Conservation (phyloP, 2,113 vertebrate genomes). For the Caranx ignobilis region DNA sequence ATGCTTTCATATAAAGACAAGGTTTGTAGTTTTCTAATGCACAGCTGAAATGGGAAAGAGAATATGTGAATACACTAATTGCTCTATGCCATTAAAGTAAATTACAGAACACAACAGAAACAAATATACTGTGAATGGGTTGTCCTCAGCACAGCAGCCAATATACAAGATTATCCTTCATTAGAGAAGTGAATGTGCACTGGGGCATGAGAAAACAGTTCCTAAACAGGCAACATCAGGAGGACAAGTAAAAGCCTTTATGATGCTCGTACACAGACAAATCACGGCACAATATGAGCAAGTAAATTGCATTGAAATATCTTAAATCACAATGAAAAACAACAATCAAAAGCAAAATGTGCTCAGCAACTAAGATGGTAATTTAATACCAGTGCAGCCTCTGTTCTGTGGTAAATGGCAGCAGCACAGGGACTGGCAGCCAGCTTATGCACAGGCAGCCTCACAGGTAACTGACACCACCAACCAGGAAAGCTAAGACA, state of each 20-base stretch:
- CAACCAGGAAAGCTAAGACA: background rate
- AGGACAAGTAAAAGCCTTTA: background rate
- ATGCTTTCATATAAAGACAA: background rate
- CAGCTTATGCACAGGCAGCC: background rate
- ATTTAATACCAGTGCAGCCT: background rate
- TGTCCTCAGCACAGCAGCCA: background rate
- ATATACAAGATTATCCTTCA: background rate
- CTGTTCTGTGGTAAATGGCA: background rate
- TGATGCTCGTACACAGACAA: background rate
- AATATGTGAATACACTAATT: background rate
- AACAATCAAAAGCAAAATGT: background rate
- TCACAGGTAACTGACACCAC: background rate
- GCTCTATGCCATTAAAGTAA: background rate
- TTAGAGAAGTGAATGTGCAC: background rate
- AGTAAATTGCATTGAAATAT: background rate
- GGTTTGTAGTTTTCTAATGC: background rate
- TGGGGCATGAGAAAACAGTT: background rate
- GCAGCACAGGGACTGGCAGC: background rate
- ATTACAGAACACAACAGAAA: too few relatives aligned
- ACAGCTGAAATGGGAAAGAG: background rate
- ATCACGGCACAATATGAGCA: background rate
- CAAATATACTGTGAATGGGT: too few relatives aligned
- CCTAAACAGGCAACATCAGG: background rate
- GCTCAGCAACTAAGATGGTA: background rate
- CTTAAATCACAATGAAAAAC: background rate